Base-by-base conservation (phyloP, 2,113 vertebrate species). In the Parus major region DNA sequence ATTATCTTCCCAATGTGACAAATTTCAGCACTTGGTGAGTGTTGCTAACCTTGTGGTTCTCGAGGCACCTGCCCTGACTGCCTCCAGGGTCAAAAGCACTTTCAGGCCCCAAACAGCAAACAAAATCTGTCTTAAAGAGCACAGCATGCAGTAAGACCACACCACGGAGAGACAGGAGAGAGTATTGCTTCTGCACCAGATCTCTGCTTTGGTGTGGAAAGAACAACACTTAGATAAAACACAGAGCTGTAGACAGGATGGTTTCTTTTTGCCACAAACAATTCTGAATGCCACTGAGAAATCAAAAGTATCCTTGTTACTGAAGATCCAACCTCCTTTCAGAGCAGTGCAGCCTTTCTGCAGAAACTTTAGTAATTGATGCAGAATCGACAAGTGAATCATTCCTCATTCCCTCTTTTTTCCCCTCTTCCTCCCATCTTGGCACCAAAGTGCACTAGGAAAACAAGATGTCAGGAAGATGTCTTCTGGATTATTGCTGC, bases 101-200 rank as follows among this genome's bases (percentile, higher is more conserved):
- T 84, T 70, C 69, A 89, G 41, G 3, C 2, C 21, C 42, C 11
- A 5, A 82, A 5, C 15, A 82, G 22, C 27, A 71, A 63, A 59
- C 1, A 50, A 71, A 60, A 31, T 24, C 4, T 59, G 0, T 50
- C 35, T 79, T 29, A 64, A 42, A 59, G 17, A 73, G 5, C 35
- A n/a, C 21, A 73, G 25, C 13, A 24, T 0, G 0, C 28, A 25
- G 11, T 53, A 36, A 46, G 10, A 50, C 16, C 0, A 0, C 49
- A 46, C 6, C 42, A 15, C 15, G 6, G 29, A 9, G 15, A 81
- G 39, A 41, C 41, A 81, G 60, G 39, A 12, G 7, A 14, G 19
- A 71, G 9, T 8, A 36, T 46, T 2, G 2, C 4, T 88, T 90
- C 81, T 77, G 21, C 15, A 33, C 20, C 64, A 24, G 27, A 36